Percentiles rank a stretch among this genome's conserved stretches.
Conservation (phyloP, 2,797 vertebrate species). For the Rhinoraja longicauda region DNA sequence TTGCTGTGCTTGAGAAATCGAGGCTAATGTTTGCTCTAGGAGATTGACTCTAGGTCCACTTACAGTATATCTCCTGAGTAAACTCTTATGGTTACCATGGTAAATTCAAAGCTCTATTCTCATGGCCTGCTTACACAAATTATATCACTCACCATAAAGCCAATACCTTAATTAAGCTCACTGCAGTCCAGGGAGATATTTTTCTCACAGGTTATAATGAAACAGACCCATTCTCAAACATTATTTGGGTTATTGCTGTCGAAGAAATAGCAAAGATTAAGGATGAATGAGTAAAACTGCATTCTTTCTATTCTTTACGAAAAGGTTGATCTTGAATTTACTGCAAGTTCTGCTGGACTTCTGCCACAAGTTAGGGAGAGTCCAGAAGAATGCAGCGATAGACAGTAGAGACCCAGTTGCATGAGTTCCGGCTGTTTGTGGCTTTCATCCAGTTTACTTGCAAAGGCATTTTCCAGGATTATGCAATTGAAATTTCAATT, state of each 20-base stretch:
- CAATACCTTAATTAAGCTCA: constrained; percentile 38
- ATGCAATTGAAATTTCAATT: too few relatives aligned
- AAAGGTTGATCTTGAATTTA: not conserved
- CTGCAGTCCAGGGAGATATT: constrained; percentile 36
- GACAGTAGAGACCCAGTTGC: not conserved
- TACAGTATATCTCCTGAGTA: constrained; percentile 41
- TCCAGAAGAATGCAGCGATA: not conserved
- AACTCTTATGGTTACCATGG: constrained; percentile 38
- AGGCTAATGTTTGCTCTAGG: constrained; percentile 43
- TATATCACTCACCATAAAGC: constrained; percentile 21
- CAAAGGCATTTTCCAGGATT: too few relatives aligned
- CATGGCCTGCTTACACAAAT: constrained; percentile 40
- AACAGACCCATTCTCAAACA: constrained; percentile 38
- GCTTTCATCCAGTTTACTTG: too few relatives aligned
- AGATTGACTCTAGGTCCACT: constrained; percentile 38
- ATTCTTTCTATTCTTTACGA: not conserved
- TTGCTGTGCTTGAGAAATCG: constrained; percentile 40
- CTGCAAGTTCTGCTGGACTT: not conserved
- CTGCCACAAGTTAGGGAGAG: not conserved
- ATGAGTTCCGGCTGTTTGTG: not conserved
- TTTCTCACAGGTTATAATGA: constrained; percentile 42
- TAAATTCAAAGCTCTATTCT: constrained; percentile 39
- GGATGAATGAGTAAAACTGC: not conserved
- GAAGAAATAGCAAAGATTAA: not conserved
- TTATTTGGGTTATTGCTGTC: not conserved